Evolutionary conservation across 1,140 invertebrate genomes (phyloP), one percentile per base, ranked within the genome.

Genomic region (Drosophila repletoides): DNA sequence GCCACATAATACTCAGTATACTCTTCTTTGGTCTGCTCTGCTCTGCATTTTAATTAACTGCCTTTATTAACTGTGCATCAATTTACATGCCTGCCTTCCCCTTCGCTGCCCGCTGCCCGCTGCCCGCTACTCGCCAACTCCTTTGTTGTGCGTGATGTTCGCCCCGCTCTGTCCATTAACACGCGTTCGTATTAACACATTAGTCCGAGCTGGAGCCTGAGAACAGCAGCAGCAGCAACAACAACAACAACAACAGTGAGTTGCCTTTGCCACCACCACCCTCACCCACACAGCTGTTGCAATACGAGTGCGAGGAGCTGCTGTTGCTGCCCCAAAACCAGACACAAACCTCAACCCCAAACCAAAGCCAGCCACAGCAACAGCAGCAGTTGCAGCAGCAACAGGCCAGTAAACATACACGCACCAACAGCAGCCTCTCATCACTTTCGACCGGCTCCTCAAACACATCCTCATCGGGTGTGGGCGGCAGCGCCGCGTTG

Each of bases 231-330:
- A 21, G 38, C 36, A 56, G n/a, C n/a, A n/a, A n/a, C n/a, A n/a
- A n/a, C n/a, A 15, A 36, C 34, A 61, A 17, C 26, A 60, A 36
- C 60, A 60, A 26, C 43, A 58, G 36, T 28, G 79, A 89, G 70
- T 69, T 89, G 55, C 76, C 88, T 2, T 43, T 89, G 69, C 88
- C 88, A 17, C 79, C 88, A 36, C 88, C 88, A 1, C 88, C 88
- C 5, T 89, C 88, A 28, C 88, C 83, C 51, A 88, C 88, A 43
- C 88, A 86, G 69, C 65, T 89, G 73, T 46, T 87, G 81, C 81
- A 87, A 64, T 81, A 67, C 46, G 76, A 81, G 28, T 52, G 24
- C 26, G 67, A 72, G 61, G 76, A 84, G 45, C 53, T 53, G 56
- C 34, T 58, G 45, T 34, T 36, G 60, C 12, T 61, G 65, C 51